Conservation (phyloP, 2,797 vertebrate species). For the Alcedo atthis region DNA sequence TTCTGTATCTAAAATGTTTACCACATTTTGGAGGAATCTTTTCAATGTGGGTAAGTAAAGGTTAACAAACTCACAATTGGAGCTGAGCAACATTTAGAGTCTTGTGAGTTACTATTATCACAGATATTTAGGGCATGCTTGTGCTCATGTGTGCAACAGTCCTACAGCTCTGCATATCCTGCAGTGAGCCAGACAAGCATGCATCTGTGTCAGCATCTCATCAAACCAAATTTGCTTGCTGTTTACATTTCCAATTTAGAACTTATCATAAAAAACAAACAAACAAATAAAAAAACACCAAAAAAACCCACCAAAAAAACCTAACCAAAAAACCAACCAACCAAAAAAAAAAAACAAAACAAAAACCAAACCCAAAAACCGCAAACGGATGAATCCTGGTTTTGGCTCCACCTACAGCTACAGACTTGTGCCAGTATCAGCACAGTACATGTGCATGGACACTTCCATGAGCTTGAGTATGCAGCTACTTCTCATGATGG, state of each 20-base stretch:
- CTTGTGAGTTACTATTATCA: neutral
- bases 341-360: no score
- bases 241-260: neutral
- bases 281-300: no score
- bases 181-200: neutral
- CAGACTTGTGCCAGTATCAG: neutral
- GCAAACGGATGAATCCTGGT: neutral
- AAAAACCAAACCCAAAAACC: no score
- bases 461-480: neutral
- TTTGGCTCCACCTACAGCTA: neutral
- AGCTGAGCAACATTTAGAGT: neutral
- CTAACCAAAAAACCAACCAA: no score
- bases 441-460: neutral
- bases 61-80: neutral
- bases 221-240: neutral
- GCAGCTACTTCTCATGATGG: neutral
- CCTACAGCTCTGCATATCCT: neutral
- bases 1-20: neutral
- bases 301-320: no score
- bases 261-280: neutral
- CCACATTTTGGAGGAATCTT: neutral
- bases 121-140: neutral
- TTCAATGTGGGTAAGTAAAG: neutral
- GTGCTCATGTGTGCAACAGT: neutral
- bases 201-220: neutral